Conservation (phyloP, 2,113 vertebrate genomes). For the Chionomys nivalis region DNA sequence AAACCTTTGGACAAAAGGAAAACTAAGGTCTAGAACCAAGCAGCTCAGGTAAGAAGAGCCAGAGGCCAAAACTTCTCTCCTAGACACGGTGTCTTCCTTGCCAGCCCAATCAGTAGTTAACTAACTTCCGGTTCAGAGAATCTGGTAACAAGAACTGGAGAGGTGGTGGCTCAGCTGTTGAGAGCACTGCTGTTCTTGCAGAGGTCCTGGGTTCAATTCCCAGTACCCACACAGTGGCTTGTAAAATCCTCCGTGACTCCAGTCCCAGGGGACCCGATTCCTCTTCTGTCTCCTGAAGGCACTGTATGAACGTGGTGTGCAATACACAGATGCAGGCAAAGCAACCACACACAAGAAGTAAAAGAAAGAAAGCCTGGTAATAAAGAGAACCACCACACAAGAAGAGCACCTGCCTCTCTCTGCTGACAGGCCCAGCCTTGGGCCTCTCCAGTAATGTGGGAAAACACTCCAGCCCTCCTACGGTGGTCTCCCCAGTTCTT, state of each 20-base stretch:
- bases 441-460: not conserved
- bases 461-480: not conserved
- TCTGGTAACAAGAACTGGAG: not conserved
- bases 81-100: not conserved
- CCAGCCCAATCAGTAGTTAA: not conserved
- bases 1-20: not conserved
- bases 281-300: not conserved
- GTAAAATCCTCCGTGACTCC: not conserved
- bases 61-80: not conserved
- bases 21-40: not conserved
- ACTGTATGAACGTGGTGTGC: not conserved
- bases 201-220: not conserved
- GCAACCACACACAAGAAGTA: not conserved
- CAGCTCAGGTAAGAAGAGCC: slow-evolving; percentile 4
- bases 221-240: not conserved
- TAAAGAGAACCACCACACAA: not conserved
- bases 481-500: not conserved
- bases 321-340: not conserved
- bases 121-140: not conserved
- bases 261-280: not conserved
- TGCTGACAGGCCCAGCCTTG: not conserved
- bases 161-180: not conserved
- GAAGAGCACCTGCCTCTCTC: not conserved
- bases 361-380: not conserved
- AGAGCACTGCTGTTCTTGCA: not conserved